Evolutionary conservation across 2,888 invertebrate species (phyloP), one percentile per base, ranked within the genome.

Genomic region (Onthophagus sagittarius): DNA sequence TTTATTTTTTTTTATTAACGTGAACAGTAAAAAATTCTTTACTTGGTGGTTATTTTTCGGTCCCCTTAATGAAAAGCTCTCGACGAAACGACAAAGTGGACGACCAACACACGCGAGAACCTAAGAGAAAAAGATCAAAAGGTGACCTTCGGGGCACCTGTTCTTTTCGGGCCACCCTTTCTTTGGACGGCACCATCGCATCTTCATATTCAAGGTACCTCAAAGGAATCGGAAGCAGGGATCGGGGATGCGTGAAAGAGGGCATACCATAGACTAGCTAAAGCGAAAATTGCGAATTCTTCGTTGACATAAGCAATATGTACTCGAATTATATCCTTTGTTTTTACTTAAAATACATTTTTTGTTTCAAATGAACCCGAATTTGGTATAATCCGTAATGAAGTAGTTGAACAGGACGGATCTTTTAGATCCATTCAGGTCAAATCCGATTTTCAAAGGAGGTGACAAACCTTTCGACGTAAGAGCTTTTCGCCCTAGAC

Each of bases 231-330:
- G 67, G 23, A 31, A n/a, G 9, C 23, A n/a, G 31, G 15, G 23
- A 31, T 23, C 67, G 31, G n/a, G 63, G 64, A 39, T 63, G 32
- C 63, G 33, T 71, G 15, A 62, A 72, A 72, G 65, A 72, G 64
- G 64, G 33, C 72, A 64, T 65, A 64, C 31, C 64, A 65, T 32
- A 53, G 39, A 33, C 67, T 23, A 23, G 15, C 72, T 72, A 64
- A 72, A 72, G 64, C 39, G 64, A 65, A 72, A 72, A 64, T 64
- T 63, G 72, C 65, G 39, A 63, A 64, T 72, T 33, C 72, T 72
- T 64, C 65, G 72, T 72, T 72, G 64, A 72, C 72, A 72, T 72
- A 72, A 64, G 67, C 39, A 72, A 72, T 65, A 23, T 7, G 15
- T 15, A n/a, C 14, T 31, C 65, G 67, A 11, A 15, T 23, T 14